Conservation (phyloP, 2,113 vertebrate genomes). For the Mustelus asterias region DNA sequence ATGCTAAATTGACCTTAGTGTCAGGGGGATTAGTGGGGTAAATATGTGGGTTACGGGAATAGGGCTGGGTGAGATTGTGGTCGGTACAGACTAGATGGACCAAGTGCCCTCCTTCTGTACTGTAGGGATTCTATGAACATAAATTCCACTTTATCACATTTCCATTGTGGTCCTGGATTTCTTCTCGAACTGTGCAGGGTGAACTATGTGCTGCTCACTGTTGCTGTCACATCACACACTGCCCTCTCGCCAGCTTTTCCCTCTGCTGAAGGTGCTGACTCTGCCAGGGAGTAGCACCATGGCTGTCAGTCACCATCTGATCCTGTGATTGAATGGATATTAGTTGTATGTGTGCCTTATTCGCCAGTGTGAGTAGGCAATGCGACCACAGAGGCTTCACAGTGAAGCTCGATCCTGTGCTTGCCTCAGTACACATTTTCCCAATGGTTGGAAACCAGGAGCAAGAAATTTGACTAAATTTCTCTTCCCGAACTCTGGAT, state of each 20-base stretch:
- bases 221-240: neutral
- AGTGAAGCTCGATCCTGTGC: neutral
- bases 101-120: no score
- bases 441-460: neutral
- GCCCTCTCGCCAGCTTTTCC: neutral
- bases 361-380: neutral
- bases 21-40: no score
- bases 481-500: neutral
- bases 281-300: neutral
- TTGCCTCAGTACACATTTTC: neutral
- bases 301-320: neutral
- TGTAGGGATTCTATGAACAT: no score
- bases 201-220: neutral
- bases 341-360: neutral
- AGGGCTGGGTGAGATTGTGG: no score
- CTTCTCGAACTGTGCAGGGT: neutral
- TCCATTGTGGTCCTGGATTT: neutral
- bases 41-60: no score
- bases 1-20: no score
- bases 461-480: neutral
- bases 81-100: no score
- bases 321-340: neutral
- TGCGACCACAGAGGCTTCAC: neutral
- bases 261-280: neutral
- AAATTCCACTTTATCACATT: neutral